Percentiles rank a stretch among this genome's conserved stretches.
phyloP scores from a whole-genome alignment of 2,113 vertebrate genomes.

The Capreolus pygargus region DNA sequence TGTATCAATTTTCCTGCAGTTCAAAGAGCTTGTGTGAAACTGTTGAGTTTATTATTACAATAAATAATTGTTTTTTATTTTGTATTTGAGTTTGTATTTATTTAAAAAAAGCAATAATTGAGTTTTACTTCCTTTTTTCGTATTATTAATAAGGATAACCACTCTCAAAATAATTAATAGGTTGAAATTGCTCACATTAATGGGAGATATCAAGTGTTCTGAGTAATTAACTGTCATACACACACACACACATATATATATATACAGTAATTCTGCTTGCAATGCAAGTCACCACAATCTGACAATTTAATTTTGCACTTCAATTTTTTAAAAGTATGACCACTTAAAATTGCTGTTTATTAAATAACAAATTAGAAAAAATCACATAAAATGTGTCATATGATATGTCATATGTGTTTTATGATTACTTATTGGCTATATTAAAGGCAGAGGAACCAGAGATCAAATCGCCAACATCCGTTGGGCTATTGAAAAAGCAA shows the following conservation, averaged over 20 bases:
- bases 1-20: neutral
- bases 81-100: neutral
- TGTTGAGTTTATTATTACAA: neutral
- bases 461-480: neutral
- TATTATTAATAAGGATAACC: neutral
- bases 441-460: neutral
- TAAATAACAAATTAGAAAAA: neutral
- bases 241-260: neutral
- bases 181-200: constrained; percentile 17
- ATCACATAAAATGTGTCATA: neutral
- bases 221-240: neutral
- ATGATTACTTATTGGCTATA: neutral
- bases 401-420: neutral
- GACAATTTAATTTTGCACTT: neutral
- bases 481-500: neutral
- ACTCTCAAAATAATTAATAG: neutral
- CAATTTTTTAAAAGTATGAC: neutral
- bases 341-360: neutral
- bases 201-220: neutral
- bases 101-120: neutral
- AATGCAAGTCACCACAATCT: neutral
- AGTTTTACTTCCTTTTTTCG: neutral
- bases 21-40: neutral
- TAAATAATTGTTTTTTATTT: neutral
- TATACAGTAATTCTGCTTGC: neutral